These are phyloP conservation scores for Pecten maximus DNA, from an alignment of 2,888 invertebrate genomes.

Conservation along the genomic window DNA sequence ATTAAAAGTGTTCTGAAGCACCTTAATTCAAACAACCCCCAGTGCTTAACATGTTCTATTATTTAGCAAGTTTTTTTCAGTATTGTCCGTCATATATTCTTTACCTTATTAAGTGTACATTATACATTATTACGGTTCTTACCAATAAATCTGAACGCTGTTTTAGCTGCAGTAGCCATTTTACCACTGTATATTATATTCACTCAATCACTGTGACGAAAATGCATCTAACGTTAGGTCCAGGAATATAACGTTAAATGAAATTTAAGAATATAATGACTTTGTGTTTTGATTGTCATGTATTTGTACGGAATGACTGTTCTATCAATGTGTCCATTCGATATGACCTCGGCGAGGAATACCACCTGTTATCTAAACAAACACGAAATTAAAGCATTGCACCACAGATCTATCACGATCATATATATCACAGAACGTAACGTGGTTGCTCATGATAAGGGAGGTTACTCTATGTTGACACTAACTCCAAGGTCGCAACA, in stretches of 20 bases:
- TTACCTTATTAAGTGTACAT: no score
- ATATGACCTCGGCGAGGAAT: no score
- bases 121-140: no score
- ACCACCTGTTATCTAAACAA: neutral
- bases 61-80: no score
- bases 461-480: neutral
- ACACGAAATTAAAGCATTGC: neutral
- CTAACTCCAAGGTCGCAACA: neutral
- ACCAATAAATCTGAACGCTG: slow-evolving; percentile 59
- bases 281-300: neutral
- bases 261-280: neutral
- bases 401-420: neutral
- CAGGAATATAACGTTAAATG: neutral
- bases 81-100: no score
- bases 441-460: neutral
- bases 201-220: no score
- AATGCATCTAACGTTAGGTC: no score
- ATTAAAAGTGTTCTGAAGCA: no score
- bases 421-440: neutral
- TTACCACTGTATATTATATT: slow-evolving; percentile 42
- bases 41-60: no score
- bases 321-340: neutral
- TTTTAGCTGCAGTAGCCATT: slow-evolving; percentile 61
- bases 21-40: no score
- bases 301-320: neutral